phyloP scores from a whole-genome alignment of 2,888 invertebrate species.

The Idaea straminata region DNA sequence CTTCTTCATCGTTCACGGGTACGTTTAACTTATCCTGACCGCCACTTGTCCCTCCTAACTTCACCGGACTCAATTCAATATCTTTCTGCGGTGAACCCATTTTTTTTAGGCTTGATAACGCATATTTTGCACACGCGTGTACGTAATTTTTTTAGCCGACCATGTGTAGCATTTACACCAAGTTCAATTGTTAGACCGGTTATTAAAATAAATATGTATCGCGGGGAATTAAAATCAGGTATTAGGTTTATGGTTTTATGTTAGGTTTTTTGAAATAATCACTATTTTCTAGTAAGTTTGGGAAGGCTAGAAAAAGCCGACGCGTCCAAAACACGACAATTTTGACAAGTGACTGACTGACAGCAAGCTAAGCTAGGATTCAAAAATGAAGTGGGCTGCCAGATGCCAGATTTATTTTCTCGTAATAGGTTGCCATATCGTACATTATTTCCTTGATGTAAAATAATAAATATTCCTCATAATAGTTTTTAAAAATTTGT shows the following conservation, averaged over 20 bases:
- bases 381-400: no score
- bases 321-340: conserved; percentile 3
- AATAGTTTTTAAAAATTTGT: no score
- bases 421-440: no score
- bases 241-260: conserved; percentile 13
- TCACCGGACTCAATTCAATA: conserved; percentile 68
- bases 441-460: no score
- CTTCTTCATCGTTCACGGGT: conserved; percentile 64
- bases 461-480: no score
- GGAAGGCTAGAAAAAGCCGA: not conserved
- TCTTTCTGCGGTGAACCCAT: conserved; percentile 67
- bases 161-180: conserved; percentile 8
- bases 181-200: not conserved
- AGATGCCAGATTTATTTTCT: no score
- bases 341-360: conserved; percentile 14
- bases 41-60: conserved; percentile 38
- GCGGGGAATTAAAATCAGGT: not conserved
- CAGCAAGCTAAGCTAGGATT: no score
- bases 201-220: not conserved
- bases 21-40: conserved; percentile 43
- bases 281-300: conserved; percentile 2
- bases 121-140: conserved; percentile 16
- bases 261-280: conserved; percentile 12
- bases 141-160: conserved; percentile 7
- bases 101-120: conserved; percentile 25